phyloP scores from a whole-genome alignment of 2,888 invertebrate genomes.

The Priocnemis perturbator region DNA sequence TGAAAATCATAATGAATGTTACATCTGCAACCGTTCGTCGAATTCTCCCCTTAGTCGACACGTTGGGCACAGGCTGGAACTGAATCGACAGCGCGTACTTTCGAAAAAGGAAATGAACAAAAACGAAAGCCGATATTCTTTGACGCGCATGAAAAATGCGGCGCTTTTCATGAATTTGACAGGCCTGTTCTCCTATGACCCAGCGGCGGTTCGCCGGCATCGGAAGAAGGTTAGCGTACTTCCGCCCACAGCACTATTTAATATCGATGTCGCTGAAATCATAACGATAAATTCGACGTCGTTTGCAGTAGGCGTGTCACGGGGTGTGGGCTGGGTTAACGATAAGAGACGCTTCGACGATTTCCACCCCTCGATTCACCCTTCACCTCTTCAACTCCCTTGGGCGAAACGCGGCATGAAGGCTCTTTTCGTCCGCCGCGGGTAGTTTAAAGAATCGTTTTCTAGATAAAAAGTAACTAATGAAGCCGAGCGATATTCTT shows the following conservation, averaged over 20 bases:
- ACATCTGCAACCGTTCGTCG: no score
- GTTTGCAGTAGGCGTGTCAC: not conserved
- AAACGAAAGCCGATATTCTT: no score
- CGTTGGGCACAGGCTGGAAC: no score
- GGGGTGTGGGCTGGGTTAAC: conserved; percentile 12
- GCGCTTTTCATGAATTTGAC: no score
- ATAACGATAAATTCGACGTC: conserved; percentile 29
- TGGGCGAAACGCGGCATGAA: not conserved
- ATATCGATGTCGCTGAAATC: conserved; percentile 14
- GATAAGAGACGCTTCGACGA: conserved; percentile 9
- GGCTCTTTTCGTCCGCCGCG: conserved; percentile 13
- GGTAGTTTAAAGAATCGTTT: conserved; percentile 36
- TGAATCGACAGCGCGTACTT: no score
- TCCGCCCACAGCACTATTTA: not conserved
- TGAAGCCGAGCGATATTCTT: conserved; percentile 32
- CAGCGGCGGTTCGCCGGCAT: no score
- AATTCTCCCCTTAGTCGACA: no score
- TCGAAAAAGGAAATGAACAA: no score
- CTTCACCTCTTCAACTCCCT: conserved; percentile 9
- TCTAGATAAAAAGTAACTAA: conserved; percentile 32
- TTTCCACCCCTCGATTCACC: not conserved
- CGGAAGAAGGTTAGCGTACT: not conserved
- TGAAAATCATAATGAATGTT: no score
- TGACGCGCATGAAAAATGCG: no score
- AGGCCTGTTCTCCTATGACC: no score